Percentiles rank a stretch among this genome's conserved stretches.
phyloP scores from a whole-genome alignment of 2,113 vertebrate species.

The Puffinus mauretanicus region DNA sequence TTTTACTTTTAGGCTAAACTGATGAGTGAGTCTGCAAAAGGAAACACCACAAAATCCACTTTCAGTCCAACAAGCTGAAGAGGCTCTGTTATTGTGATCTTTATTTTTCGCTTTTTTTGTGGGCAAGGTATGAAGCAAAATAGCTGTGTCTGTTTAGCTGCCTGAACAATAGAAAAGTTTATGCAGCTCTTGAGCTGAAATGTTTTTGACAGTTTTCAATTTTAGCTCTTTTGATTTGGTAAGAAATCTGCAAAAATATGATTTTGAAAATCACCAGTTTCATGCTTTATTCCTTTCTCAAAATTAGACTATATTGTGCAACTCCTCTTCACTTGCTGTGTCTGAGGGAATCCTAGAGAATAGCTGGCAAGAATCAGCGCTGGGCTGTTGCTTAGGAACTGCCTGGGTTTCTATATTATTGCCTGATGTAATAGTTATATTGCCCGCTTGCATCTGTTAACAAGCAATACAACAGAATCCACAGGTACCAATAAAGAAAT shows the following conservation, averaged over 20 bases:
- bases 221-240: constrained; percentile 71
- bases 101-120: constrained; percentile 48
- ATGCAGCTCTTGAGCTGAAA: constrained; percentile 65
- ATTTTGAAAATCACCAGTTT: constrained; percentile 71
- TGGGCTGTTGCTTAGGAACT: constrained; percentile 71
- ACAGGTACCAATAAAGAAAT: constrained; percentile 69
- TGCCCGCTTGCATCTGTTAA: constrained; percentile 71
- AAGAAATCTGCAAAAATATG: constrained; percentile 70
- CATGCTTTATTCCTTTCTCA: constrained; percentile 63
- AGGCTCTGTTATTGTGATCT: constrained; percentile 15
- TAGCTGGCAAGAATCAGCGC: constrained; percentile 46
- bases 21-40: constrained; percentile 36
- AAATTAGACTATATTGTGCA: constrained; percentile 65
- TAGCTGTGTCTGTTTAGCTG: constrained; percentile 64
- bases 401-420: constrained; percentile 59
- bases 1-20: constrained; percentile 28
- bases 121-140: constrained; percentile 64
- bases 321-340: constrained; percentile 51
- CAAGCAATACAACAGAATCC: constrained; percentile 71
- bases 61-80: constrained; percentile 33
- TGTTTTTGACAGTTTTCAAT: constrained; percentile 70
- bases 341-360: constrained; percentile 63
- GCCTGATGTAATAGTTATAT: constrained; percentile 72
- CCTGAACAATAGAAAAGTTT: constrained; percentile 71
- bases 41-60: constrained; percentile 39